Evolutionary conservation across 2,888 invertebrate genomes (phyloP).

Genomic region (Drosophila colorata): DNA sequence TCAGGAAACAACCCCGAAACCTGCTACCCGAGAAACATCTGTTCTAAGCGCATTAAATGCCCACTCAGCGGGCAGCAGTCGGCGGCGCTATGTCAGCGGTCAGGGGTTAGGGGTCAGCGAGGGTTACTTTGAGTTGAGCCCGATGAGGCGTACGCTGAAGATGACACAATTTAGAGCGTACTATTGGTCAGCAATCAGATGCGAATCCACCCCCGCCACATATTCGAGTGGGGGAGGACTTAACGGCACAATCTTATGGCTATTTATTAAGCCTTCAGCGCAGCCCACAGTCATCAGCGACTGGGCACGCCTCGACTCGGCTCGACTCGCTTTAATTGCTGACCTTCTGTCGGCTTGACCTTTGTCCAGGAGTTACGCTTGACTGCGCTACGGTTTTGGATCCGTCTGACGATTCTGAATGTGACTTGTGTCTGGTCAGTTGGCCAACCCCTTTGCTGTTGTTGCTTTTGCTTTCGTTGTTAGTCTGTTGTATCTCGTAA

Average conservation of each 20-base stretch:
- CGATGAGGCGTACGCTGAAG: slow-evolving; percentile 55
- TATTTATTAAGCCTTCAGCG: slow-evolving; percentile 64
- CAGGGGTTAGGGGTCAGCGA: slow-evolving; percentile 24
- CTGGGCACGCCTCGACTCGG: slow-evolving; percentile 19
- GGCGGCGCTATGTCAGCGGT: slow-evolving; percentile 7
- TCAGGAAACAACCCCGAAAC: slow-evolving; percentile 33
- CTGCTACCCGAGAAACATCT: slow-evolving; percentile 62
- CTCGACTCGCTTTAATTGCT: slow-evolving; percentile 63
- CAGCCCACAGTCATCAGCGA: slow-evolving; percentile 38
- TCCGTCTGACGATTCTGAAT: not conserved
- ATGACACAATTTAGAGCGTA: slow-evolving; percentile 66
- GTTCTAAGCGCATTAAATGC: slow-evolving; percentile 71
- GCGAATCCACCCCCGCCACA: slow-evolving; percentile 27
- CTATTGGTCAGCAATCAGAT: slow-evolving; percentile 50
- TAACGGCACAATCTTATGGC: slow-evolving; percentile 26
- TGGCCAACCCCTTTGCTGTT: slow-evolving; percentile 44
- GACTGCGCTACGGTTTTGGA: slow-evolving; percentile 28
- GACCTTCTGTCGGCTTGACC: slow-evolving; percentile 62
- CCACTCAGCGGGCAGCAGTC: slow-evolving; percentile 31
- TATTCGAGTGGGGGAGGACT: not conserved
- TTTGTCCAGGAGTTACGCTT: slow-evolving; percentile 53
- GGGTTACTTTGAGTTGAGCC: slow-evolving; percentile 38
- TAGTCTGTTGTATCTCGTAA: slow-evolving; percentile 45
- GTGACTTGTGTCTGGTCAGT: slow-evolving; percentile 40
- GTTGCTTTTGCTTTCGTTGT: slow-evolving; percentile 11